Base-by-base conservation (phyloP, 2,113 vertebrate species). In the Lagopus leucura region DNA sequence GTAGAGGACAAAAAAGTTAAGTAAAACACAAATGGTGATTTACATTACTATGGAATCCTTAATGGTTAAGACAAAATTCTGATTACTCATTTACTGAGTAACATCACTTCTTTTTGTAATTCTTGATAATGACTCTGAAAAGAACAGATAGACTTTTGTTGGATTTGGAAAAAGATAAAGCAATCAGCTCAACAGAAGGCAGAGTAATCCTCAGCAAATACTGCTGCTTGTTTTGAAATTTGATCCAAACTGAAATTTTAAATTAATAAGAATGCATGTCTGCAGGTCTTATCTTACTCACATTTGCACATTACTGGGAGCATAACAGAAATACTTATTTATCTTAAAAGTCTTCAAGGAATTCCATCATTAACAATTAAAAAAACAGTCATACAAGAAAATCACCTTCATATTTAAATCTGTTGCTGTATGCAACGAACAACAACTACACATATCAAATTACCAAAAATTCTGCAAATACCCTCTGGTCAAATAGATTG, bases 91-190 rank as follows among this genome's bases (percentile, higher is more conserved):
- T 36, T 63, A 11, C 58, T 79, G 47, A 27, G 22, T 32, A 40
- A 16, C 25, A 43, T 43, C 11, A 54, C 20, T 58, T 82, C 7
- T 79, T 91, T 55, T 57, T 71, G 2, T 85, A 76, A 67, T 52
- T 88, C 11, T 47, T 67, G 61, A 85, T 92, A 92, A 77, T 54
- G 42, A 61, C 40, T 69, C 5, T 77, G 78, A 88, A 74, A 60
- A 74, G 92, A 92, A 36, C 19, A 82, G 24, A 57, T 12, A 79
- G 42, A 70, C 6, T 63, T 40, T 88, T 94, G 38, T 20, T 89
- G 30, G 5, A 67, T 90, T 86, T 95, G 58, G 74, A 97, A 91
- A 20, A 47, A 93, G 95, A 89, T 94, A 64, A 95, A 75, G 71
- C 45, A 95, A 70, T 76, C 74, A 90, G 47, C 4, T 82, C 19